Conservation (phyloP, 2,797 vertebrate genomes). For the Neosilurus hyrtlii region DNA sequence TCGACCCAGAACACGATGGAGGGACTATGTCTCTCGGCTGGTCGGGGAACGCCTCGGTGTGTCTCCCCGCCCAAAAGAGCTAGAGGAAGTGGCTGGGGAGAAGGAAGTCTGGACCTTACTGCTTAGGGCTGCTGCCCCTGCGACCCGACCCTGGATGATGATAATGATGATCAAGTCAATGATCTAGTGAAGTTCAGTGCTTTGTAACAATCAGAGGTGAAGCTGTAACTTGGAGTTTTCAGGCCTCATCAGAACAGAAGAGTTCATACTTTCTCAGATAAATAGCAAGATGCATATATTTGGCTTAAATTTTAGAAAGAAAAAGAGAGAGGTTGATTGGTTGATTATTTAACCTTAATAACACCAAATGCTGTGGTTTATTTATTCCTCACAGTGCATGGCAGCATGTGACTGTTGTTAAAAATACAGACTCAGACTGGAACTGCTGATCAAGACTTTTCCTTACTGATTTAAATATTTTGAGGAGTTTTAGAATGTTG, state of each 20-base stretch:
- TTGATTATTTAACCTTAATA: neutral
- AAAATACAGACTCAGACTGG: neutral
- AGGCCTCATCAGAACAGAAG: neutral
- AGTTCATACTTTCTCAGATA: neutral
- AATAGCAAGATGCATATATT: neutral
- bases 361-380: neutral
- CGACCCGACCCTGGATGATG: too few relatives aligned
- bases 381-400: neutral
- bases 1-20: too few relatives aligned
- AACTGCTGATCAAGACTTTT: neutral
- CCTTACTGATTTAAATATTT: neutral
- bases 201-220: neutral
- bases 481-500: slow-evolving; percentile 3
- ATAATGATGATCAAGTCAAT: too few relatives aligned
- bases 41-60: too few relatives aligned
- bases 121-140: too few relatives aligned
- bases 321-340: neutral
- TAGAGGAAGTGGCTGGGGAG: too few relatives aligned
- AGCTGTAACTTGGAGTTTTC: neutral
- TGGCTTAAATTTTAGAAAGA: neutral
- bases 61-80: too few relatives aligned
- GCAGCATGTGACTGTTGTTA: neutral
- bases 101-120: too few relatives aligned
- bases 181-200: neutral
- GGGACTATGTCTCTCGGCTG: too few relatives aligned